A percentile compares a stretch with the other conserved stretches of the same genome.
phyloP scores from a whole-genome alignment of 1,140 invertebrate genomes.

The Philopotamus ludificatus region DNA sequence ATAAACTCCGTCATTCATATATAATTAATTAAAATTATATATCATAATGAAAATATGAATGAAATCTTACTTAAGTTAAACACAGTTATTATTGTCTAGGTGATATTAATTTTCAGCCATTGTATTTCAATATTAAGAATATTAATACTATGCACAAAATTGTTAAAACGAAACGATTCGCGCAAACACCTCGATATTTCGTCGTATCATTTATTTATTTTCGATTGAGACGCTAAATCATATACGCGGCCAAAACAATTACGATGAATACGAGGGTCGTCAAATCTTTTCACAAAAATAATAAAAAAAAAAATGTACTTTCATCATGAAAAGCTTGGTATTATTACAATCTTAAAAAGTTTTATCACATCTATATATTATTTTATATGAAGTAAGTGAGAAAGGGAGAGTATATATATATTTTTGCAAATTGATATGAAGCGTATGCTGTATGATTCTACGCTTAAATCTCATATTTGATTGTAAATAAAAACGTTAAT shows the following conservation, averaged over 20 bases:
- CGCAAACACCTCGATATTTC: no score
- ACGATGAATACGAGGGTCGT: neutral
- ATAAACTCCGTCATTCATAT: neutral
- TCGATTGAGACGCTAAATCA: neutral
- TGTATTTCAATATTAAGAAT: neutral
- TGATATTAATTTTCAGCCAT: constrained; percentile 16
- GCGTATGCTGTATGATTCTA: no score
- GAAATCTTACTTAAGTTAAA: constrained; percentile 24
- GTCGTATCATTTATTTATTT: no score
- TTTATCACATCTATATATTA: neutral
- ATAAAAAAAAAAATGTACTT: no score
- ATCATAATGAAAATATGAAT: neutral
- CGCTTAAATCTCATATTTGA: no score
- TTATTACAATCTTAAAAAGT: no score
- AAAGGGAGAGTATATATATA: neutral
- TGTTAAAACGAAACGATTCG: constrained; percentile 2
- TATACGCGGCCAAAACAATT: neutral
- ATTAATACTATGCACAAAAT: neutral
- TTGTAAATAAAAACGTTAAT: no score
- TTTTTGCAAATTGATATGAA: neutral
- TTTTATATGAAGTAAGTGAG: neutral
- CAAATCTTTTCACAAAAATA: neutral
- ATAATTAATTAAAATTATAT: neutral
- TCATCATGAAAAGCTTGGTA: no score
- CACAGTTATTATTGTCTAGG: constrained; percentile 23